Conservation (phyloP, 64 coral and sea anemone genomes). For the Montipora efflorescens region DNA sequence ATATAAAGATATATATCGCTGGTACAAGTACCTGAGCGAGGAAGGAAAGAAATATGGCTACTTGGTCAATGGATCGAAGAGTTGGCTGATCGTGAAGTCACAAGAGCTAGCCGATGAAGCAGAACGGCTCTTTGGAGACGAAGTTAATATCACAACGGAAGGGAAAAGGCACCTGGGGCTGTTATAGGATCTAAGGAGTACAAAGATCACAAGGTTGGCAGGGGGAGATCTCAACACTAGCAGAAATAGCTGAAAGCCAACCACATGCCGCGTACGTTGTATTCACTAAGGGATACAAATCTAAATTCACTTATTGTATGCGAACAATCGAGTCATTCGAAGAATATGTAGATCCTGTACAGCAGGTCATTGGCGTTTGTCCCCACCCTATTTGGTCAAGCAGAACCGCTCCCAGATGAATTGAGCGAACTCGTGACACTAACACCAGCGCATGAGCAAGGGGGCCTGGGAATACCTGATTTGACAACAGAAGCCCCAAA, state of each 20-base stretch:
- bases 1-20: too few species aligned
- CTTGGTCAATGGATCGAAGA: too few species aligned
- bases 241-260: conserved; percentile 16
- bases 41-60: too few species aligned
- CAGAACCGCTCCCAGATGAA: conserved; percentile 25
- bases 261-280: conserved; percentile 22
- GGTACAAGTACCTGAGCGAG: too few species aligned
- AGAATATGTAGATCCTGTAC: conserved; percentile 46
- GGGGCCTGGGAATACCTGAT: conserved; percentile 24
- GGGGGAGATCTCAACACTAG: background rate
- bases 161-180: too few species aligned
- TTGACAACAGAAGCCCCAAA: background rate
- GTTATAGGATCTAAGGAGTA: too few species aligned
- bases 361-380: conserved; percentile 28
- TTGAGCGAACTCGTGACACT: conserved; percentile 20
- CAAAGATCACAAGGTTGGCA: background rate
- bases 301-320: conserved; percentile 40
- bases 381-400: conserved; percentile 36
- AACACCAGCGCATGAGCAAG: conserved; percentile 26
- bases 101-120: too few species aligned
- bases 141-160: too few species aligned
- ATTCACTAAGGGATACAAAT: conserved; percentile 56
- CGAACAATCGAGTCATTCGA: conserved; percentile 57
- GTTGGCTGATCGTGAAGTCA: too few species aligned
- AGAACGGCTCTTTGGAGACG: too few species aligned